Evolutionary conservation across 2,888 invertebrate genomes (phyloP).

Genomic region (Coelogynopora nodosa): DNA sequence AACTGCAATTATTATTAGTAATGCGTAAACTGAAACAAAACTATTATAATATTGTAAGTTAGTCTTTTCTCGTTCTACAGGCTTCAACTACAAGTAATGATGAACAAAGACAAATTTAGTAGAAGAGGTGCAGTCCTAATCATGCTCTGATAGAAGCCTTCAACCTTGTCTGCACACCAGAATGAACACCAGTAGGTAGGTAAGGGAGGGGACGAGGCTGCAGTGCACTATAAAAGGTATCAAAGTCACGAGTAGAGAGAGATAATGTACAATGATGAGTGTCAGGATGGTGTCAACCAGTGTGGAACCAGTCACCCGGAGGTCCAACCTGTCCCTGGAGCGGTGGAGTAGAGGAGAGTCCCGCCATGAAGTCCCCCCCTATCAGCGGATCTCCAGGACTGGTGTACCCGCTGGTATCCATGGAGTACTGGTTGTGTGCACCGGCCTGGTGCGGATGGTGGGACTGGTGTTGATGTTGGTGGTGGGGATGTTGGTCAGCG

Average conservation of each 20-base stretch:
- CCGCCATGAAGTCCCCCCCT: neutral
- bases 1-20: no score
- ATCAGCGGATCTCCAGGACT: constrained; percentile 22
- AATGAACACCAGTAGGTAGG: no score
- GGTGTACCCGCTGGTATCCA: constrained; percentile 10
- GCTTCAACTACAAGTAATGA: no score
- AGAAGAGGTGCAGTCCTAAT: no score
- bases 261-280: neutral
- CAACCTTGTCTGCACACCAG: no score
- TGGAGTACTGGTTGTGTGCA: neutral
- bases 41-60: no score
- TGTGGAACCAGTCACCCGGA: neutral
- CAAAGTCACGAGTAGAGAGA: neutral
- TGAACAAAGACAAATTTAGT: no score
- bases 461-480: neutral
- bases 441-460: neutral
- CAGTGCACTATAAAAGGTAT: no score
- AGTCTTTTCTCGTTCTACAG: no score
- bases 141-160: no score
- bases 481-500: neutral
- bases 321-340: neutral
- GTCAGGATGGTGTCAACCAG: neutral
- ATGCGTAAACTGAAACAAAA: no score
- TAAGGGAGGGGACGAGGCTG: no score
- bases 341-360: neutral